A percentile compares a stretch with the other conserved stretches of the same genome.
These are phyloP conservation scores for Melanerpes formicivorus DNA, from an alignment of 2,113 vertebrate species.

Conservation along the genomic window DNA sequence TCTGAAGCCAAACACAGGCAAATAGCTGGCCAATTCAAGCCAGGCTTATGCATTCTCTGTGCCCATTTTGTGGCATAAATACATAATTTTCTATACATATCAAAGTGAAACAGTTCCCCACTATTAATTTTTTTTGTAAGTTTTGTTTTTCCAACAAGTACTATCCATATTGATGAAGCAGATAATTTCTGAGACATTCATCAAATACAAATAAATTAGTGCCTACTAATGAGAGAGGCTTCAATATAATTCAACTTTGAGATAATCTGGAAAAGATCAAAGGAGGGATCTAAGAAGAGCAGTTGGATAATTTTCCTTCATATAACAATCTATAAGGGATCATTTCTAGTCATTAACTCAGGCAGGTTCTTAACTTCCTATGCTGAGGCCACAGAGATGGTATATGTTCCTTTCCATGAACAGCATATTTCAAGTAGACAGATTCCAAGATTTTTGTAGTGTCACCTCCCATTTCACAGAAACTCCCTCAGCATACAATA, in stretches of 20 bases:
- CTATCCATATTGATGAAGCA: background rate
- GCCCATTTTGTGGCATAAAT: background rate
- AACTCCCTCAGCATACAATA: background rate
- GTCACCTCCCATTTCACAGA: background rate
- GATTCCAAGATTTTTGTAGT: constrained; percentile 1
- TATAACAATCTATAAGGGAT: background rate
- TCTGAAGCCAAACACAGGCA: background rate
- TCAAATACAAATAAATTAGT: constrained; percentile 39
- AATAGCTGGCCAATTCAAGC: background rate
- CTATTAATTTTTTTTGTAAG: background rate
- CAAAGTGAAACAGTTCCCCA: background rate
- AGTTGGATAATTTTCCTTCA: background rate
- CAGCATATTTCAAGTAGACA: background rate
- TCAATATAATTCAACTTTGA: background rate
- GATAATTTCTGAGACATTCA: constrained; percentile 17
- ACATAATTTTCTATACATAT: background rate
- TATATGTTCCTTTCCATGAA: background rate
- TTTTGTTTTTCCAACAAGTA: background rate
- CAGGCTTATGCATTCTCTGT: background rate
- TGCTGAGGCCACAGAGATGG: background rate
- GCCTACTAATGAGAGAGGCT: background rate
- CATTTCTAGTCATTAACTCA: background rate
- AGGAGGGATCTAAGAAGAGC: background rate
- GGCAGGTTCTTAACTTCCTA: background rate
- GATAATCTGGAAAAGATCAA: background rate